Evolutionary conservation across 53 echinoderm and acorn worm species (phyloP), one percentile per base, ranked within the genome.

Genomic region (Holothuria leucospilota): DNA sequence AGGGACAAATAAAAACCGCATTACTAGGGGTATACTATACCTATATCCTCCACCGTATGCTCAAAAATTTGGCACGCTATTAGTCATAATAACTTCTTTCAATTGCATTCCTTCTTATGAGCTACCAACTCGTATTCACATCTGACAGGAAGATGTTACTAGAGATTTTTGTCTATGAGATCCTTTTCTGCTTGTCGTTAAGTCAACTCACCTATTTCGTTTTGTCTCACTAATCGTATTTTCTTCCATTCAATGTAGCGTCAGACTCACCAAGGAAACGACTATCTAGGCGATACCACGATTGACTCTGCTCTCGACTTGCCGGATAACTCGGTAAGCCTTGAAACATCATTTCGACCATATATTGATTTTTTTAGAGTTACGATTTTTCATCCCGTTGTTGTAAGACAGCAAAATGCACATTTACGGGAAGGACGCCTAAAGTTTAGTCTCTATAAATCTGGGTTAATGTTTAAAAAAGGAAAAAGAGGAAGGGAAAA

Each of bases 251-350:
- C 18, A 2, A 18, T 56, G 15, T 82, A 96, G 96, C 69, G 68
- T 53, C 96, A 96, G 78, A 92, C 86, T 39, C 94, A 85, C 46
- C 94, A 88, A 52, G 94, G 89, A 13, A 90, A 88, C 67, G 96
- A 90, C 14, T 88, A 92, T 41, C 20, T 88, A 40, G 77, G 92
- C 13, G 96, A 96, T 30, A 94, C 96, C 24, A 94, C 78, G 13
- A 74, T 96, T 4, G 72, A 82, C 46, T 90, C 85, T 5, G 42
- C 61, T 28, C 56, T 93, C 39, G 51, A 82, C 51, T 71, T 88
- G 28, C 63, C 82, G 8, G 80, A 89, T 46, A 63, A 59, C 62
- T 62, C 80, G 34, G 92, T 88, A 69, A 91, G 85, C 81, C 75
- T 24, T 51, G 51, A 75, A 27, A 75, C 52, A 52, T 56, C 56